These are phyloP conservation scores for Lasiommata megera DNA, from an alignment of 2,888 invertebrate species.

Conservation along the genomic window DNA sequence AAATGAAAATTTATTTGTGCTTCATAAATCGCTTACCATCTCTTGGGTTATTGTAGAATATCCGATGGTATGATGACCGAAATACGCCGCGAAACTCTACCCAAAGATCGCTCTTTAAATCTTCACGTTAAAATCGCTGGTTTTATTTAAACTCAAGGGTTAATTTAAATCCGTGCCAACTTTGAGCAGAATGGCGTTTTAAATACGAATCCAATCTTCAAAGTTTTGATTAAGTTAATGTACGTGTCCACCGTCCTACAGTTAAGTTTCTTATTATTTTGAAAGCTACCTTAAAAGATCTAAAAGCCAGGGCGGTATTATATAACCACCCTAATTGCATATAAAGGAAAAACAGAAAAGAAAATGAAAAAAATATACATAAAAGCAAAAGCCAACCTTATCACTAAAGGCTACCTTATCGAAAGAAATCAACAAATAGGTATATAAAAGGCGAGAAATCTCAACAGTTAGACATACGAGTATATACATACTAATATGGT, in stretches of 20 bases:
- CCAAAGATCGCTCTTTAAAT: not conserved
- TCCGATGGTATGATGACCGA: not conserved
- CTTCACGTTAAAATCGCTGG: not conserved
- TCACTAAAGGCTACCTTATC: too few species aligned
- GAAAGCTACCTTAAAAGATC: not conserved
- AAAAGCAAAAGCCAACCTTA: too few species aligned
- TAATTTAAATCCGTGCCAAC: conserved; percentile 2
- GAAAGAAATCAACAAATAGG: too few species aligned
- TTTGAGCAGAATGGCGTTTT: not conserved
- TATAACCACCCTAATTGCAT: too few species aligned
- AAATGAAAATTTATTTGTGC: too few species aligned
- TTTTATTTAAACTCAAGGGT: conserved; percentile 2
- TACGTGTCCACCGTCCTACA: not conserved
- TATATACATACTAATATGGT: too few species aligned
- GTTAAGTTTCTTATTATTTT: not conserved
- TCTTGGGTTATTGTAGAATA: not conserved
- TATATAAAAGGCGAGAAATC: too few species aligned
- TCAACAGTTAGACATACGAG: too few species aligned
- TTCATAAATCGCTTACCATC: not conserved
- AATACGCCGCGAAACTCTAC: not conserved
- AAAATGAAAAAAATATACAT: too few species aligned
- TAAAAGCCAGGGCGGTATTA: too few species aligned
- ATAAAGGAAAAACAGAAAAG: too few species aligned
- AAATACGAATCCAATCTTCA: conserved; percentile 6
- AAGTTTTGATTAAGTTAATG: conserved; percentile 1